Evolutionary conservation across 2,888 invertebrate genomes (phyloP).

Genomic region (Tanytarsus gracilentus): DNA sequence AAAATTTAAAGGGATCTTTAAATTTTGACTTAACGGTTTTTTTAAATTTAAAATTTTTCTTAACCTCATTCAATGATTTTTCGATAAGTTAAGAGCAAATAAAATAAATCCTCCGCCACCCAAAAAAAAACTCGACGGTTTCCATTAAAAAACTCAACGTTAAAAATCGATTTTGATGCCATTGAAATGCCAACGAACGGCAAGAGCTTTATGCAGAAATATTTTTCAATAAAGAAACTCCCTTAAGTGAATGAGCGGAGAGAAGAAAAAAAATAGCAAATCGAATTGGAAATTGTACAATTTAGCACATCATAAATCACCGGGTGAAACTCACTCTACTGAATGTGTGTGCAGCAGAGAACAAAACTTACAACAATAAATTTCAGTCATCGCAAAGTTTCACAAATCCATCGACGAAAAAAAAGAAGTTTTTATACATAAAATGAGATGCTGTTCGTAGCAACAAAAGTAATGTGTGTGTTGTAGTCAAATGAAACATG

Average conservation of each 20-base stretch:
- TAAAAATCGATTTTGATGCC: not conserved
- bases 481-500: slow-evolving; percentile 10
- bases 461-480: not conserved
- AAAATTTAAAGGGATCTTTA: no score
- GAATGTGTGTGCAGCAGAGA: not conserved
- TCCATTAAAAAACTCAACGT: not conserved
- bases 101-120: not conserved
- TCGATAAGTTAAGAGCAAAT: not conserved
- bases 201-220: slow-evolving; percentile 3
- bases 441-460: not conserved
- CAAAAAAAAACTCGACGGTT: not conserved
- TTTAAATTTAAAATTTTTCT: not conserved
- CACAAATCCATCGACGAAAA: slow-evolving; percentile 3
- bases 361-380: slow-evolving; percentile 1
- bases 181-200: slow-evolving; percentile 9
- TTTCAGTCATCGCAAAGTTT: not conserved
- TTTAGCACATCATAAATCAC: slow-evolving; percentile 15
- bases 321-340: not conserved
- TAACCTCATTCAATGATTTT: not conserved
- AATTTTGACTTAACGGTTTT: not conserved
- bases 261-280: not conserved
- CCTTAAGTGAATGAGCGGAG: not conserved
- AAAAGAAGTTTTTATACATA: not conserved
- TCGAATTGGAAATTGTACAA: slow-evolving; percentile 8
- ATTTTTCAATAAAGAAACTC: not conserved